Conservation (phyloP, 2,888 invertebrate species). For the Teinopalpus imperialis region DNA sequence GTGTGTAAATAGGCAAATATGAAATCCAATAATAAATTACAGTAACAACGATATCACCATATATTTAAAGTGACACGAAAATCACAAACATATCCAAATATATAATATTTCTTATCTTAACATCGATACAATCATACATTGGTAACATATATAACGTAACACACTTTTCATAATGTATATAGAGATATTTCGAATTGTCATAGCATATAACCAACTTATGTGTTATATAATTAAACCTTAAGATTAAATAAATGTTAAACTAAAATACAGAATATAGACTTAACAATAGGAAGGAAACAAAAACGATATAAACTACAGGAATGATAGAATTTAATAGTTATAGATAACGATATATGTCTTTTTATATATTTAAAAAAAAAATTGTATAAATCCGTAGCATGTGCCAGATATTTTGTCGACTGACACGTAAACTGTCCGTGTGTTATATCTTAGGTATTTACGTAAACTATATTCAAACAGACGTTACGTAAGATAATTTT, state of each 20-base stretch:
- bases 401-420: background rate
- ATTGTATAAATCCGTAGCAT: background rate
- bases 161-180: background rate
- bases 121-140: slow-evolving; percentile 8
- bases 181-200: slow-evolving; percentile 24
- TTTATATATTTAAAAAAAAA: background rate
- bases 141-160: slow-evolving; percentile 21
- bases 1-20: too few relatives aligned
- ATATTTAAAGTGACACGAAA: too few relatives aligned
- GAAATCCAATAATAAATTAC: too few relatives aligned
- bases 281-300: slow-evolving; percentile 36
- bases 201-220: slow-evolving; percentile 6
- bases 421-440: background rate
- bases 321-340: slow-evolving; percentile 44
- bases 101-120: slow-evolving; percentile 14
- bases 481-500: too few relatives aligned
- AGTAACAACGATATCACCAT: too few relatives aligned
- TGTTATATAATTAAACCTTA: slow-evolving; percentile 9
- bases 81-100: slow-evolving; percentile 3
- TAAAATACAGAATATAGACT: slow-evolving; percentile 29
- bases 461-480: too few relatives aligned
- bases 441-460: too few relatives aligned
- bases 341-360: slow-evolving; percentile 12
- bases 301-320: slow-evolving; percentile 55
- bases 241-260: slow-evolving; percentile 24